Evolutionary conservation across 2,888 invertebrate genomes (phyloP), one percentile per base, ranked within the genome.

Genomic region (Mimachlamys varia): DNA sequence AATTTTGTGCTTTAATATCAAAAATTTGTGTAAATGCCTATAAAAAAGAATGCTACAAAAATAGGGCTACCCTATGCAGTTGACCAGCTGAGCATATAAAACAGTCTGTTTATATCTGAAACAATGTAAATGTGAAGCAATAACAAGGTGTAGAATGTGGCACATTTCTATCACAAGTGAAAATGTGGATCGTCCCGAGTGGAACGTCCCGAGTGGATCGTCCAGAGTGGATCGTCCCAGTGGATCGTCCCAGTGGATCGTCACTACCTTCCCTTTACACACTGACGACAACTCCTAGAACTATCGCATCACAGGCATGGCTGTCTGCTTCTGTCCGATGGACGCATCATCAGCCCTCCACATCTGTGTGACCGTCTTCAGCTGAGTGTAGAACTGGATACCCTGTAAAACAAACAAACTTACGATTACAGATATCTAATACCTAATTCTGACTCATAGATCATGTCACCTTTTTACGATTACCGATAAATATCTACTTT

Each of bases 301-400:
- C 96, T 96, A 97, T 92, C 95, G 97, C 98, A 98, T 98, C 53
- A 98, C 98, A 3, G 99, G 99, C 98, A 99, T 99, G 88, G 98
- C 97, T 0, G 98, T 98, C 0, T 98, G 98, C 0, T 98, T 98
- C 94, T 98, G 97, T 0, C 98, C 97, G 94, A 98, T 98, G 0
- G 98, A 97, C 0, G 95, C 95, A 96, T 99, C 99, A 90, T 98
- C 98, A 94, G 98, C 98, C 93, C 98, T 97, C 99, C 99, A 99
- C 96, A 98, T 97, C 94, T 99, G 99, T 0, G 99, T 99, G 0
- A 99, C 98, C 0, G 99, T 99, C 97, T 99, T 99, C 92, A 99
- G 97, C 97, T 99, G 99, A 0, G 99, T 99, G 97, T 98, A 99
- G 97, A 99, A 99, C 96, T 99, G 98, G 92, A 99, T 97, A 19